Evolutionary conservation across 2,113 vertebrate species (phyloP).

Genomic region (Vidua chalybeata): DNA sequence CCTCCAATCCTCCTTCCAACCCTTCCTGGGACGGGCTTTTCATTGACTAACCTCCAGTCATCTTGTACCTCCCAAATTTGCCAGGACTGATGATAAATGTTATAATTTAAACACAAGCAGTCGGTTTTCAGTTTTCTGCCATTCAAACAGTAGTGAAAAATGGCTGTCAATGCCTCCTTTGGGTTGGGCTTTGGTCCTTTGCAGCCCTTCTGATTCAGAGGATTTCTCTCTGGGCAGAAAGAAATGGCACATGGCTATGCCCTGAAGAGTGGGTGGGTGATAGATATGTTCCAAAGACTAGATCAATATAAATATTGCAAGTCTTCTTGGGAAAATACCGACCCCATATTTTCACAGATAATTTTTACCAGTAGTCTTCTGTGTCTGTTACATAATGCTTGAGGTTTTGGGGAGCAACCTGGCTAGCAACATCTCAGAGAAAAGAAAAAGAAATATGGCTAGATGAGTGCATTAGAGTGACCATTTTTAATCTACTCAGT

Average conservation of each 20-base stretch:
- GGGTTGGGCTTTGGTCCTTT: background rate
- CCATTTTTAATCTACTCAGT: background rate
- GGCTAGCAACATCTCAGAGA: background rate
- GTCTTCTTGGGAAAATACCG: background rate
- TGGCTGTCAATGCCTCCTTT: background rate
- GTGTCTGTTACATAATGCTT: background rate
- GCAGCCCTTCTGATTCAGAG: background rate
- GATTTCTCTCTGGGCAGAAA: background rate
- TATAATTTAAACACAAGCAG: background rate
- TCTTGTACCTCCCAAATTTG: background rate
- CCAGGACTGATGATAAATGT: background rate
- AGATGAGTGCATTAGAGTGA: background rate
- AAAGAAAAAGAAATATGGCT: background rate
- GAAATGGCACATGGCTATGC: background rate
- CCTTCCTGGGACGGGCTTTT: background rate
- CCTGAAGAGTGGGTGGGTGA: background rate
- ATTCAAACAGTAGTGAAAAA: background rate
- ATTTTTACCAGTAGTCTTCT: background rate
- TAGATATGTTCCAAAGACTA: background rate
- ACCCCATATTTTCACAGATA: background rate
- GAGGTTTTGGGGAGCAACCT: background rate
- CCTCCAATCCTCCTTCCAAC: background rate
- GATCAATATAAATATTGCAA: background rate
- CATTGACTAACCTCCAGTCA: background rate
- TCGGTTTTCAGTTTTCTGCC: background rate